Percentiles rank a stretch among this genome's conserved stretches.
Evolutionary conservation across 2,888 invertebrate species (phyloP).

Genomic region (Spodoptera littoralis): DNA sequence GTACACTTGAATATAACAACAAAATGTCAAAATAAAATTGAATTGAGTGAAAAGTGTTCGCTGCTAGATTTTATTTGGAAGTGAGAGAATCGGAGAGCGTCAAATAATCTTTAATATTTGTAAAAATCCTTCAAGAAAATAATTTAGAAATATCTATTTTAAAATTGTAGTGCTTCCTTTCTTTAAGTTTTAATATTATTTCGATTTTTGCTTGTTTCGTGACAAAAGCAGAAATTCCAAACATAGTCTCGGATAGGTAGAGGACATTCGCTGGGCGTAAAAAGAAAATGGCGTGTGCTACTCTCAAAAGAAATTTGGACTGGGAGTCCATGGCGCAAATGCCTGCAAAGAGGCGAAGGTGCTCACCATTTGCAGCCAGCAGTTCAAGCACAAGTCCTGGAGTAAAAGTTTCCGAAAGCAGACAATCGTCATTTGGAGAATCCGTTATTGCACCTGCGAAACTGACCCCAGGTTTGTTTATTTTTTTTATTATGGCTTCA

Average conservation of each 20-base stretch:
- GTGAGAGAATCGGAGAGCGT: conserved; percentile 71
- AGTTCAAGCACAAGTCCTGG: conserved; percentile 86
- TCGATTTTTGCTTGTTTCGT: conserved; percentile 69
- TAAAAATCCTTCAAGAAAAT: conserved; percentile 75
- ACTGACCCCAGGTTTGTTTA: conserved; percentile 95
- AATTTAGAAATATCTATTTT: conserved; percentile 67
- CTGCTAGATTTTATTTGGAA: conserved; percentile 76
- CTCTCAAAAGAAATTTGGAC: conserved; percentile 97
- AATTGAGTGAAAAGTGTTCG: conserved; percentile 76
- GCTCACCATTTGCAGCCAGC: conserved; percentile 94
- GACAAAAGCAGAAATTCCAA: conserved; percentile 69
- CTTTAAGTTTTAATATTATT: conserved; percentile 75
- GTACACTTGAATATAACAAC: conserved; percentile 56
- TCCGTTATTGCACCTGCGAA: conserved; percentile 92
- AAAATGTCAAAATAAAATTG: conserved; percentile 78
- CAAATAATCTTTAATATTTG: conserved; percentile 77
- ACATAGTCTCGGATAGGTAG: conserved; percentile 72
- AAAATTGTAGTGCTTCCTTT: conserved; percentile 70
- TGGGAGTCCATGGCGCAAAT: conserved; percentile 97
- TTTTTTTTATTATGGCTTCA: conserved; percentile 59
- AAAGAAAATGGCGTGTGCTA: conserved; percentile 98
- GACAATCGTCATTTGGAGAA: conserved; percentile 94
- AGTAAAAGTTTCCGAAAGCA: conserved; percentile 87
- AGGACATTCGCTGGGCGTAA: conserved; percentile 89
- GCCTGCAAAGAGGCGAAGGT: conserved; percentile 96